Evolutionary conservation across 2,797 vertebrate species (phyloP).

Genomic region (Scolopax bukidnonensis): DNA sequence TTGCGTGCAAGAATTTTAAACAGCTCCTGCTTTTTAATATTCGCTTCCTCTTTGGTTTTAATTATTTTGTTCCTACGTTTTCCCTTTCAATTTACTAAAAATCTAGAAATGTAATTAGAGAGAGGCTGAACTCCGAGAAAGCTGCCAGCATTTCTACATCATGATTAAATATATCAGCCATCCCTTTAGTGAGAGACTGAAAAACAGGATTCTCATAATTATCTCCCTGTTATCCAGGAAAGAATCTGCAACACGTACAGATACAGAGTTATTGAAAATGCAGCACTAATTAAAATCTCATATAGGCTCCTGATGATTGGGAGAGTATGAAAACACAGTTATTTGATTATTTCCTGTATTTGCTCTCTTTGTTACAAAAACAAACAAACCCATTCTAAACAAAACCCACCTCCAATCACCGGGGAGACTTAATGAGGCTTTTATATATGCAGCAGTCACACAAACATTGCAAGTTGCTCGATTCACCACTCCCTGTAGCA

Average conservation of each 20-base stretch:
- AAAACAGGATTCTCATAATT: constrained; percentile 88
- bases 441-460: constrained; percentile 56
- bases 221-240: constrained; percentile 86
- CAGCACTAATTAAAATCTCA: constrained; percentile 94
- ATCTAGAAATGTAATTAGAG: constrained; percentile 83
- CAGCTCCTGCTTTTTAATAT: constrained; percentile 78
- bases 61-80: constrained; percentile 81
- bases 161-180: constrained; percentile 80
- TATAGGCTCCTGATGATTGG: constrained; percentile 86
- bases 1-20: constrained; percentile 73
- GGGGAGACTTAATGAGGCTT: constrained; percentile 74
- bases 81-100: constrained; percentile 82
- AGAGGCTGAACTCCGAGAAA: constrained; percentile 75
- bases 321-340: constrained; percentile 78
- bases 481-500: constrained; percentile 18
- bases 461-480: constrained; percentile 38
- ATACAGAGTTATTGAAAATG: constrained; percentile 89
- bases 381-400: constrained; percentile 48
- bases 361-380: constrained; percentile 56
- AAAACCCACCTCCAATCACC: constrained; percentile 31
- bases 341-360: constrained; percentile 84
- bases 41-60: constrained; percentile 79
- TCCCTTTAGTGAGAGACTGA: constrained; percentile 82
- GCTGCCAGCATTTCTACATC: constrained; percentile 78
- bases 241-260: constrained; percentile 81